Evolutionary conservation across 2,113 vertebrate species (phyloP).

Genomic region (Chauna torquata): DNA sequence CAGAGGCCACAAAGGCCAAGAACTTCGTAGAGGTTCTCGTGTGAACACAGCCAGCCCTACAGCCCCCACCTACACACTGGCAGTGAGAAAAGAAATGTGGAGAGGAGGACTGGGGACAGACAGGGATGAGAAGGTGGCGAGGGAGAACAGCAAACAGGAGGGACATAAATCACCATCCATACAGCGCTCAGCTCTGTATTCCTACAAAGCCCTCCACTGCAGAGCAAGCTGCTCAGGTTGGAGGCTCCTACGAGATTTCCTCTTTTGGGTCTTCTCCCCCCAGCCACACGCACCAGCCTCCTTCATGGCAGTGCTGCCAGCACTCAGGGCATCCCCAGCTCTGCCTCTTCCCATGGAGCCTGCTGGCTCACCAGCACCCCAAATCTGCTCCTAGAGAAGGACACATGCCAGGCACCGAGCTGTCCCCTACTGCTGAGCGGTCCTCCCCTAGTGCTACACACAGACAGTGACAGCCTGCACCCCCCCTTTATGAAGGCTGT

Average conservation of each 20-base stretch:
- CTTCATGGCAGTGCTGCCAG: background rate
- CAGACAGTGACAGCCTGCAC: fast-evolving
- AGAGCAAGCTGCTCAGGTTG: background rate
- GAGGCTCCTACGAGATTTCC: background rate
- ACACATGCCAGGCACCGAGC: fast-evolving
- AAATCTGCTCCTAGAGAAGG: background rate
- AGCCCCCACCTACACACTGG: background rate
- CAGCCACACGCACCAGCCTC: background rate
- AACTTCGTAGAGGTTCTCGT: too few species aligned
- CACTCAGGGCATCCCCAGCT: background rate
- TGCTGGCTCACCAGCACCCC: fast-evolving
- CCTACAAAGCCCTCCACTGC: background rate
- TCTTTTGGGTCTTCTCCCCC: background rate
- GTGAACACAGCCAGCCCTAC: background rate
- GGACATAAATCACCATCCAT: background rate
- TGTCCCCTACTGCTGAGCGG: background rate
- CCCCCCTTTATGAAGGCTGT: background rate
- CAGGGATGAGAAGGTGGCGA: background rate
- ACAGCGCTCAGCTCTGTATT: background rate
- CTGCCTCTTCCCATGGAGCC: background rate
- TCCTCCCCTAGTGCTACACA: background rate
- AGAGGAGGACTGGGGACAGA: background rate
- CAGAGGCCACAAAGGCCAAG: too few species aligned
- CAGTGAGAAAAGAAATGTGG: background rate
- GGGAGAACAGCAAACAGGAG: background rate